phyloP scores from a whole-genome alignment of 1,140 invertebrate species.

The Habropoda laboriosa region DNA sequence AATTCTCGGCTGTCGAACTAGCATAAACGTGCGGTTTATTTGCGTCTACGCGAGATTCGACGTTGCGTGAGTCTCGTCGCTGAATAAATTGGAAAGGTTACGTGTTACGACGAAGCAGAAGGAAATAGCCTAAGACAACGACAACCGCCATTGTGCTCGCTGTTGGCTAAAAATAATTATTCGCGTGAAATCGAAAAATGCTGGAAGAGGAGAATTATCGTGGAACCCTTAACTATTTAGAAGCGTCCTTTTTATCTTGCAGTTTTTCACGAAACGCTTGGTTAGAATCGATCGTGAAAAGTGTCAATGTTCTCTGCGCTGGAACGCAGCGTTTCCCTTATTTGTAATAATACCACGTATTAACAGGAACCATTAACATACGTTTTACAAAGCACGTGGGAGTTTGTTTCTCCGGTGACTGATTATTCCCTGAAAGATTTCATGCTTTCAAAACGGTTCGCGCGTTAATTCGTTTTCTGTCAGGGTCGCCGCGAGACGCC shows the following conservation, averaged over 20 bases:
- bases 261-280: not conserved
- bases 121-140: conserved; percentile 17
- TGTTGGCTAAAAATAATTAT: not conserved
- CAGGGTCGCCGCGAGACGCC: not conserved
- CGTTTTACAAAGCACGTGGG: not conserved
- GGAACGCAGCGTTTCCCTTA: not conserved
- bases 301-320: conserved; percentile 20
- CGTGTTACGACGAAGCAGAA: not conserved
- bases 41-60: no score
- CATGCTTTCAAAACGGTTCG: conserved; percentile 1
- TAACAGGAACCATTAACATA: not conserved
- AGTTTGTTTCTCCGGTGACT: not conserved
- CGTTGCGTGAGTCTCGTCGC: no score
- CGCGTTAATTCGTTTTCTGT: conserved; percentile 18
- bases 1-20: no score
- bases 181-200: not conserved
- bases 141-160: conserved; percentile 26
- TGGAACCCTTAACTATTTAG: not conserved
- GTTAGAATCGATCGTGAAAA: not conserved
- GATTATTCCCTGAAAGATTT: not conserved
- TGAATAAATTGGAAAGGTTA: conserved; percentile 34
- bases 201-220: conserved; percentile 10
- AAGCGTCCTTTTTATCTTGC: not conserved
- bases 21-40: no score
- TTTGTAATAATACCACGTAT: not conserved